Base-by-base conservation (phyloP, 2,888 invertebrate species). In the Amphipyra tragopoginis region DNA sequence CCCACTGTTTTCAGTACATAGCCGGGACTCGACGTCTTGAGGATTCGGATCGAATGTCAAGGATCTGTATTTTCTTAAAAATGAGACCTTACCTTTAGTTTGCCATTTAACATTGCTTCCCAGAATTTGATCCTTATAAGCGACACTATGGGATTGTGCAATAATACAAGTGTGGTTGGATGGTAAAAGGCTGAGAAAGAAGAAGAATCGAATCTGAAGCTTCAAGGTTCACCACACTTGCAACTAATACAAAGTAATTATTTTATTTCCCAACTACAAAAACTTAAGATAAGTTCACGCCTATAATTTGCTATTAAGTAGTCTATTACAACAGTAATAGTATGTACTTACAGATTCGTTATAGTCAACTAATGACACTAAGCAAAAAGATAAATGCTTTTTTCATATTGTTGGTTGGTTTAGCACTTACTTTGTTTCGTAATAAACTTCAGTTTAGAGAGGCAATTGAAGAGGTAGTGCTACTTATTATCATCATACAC, bases 321-420 rank as follows among this genome's bases (percentile, higher is more conserved):
- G 15, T 45, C 34, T 55, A 64, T 64, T 65, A 49, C n/a, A 54
- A 26, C 48, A n/a, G 40, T 40, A 64, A 64, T 65, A 45, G 38
- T 21, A 13, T 52, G 6, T 33, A 68, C 61, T 68, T 66, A 59
- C 14, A 26, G 68, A 66, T 66, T 68, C 53, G 66, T 38, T 68
- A 38, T 68, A 59, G 53, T 53, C 40, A 26, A 44, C 13, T 15
- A 10, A 69, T 56, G 39, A 68, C 43, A 44, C 51, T 14, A n/a
- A 3, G 10, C 62, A 52, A 50, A 42, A 50, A 54, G 42, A 29
- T 68, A 38, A 68, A 38, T 53, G 11, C 9, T 5, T 40, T 53
- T 13, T 51, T 47, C 33, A 8, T 29, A 26, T 53, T 15, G 14
- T 49, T 53, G 15, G n/a, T 67, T 53, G 13, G 38, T 8, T 53